These are phyloP conservation scores for Stenichneumon culpator DNA, from an alignment of 2,888 invertebrate species.

Conservation along the genomic window DNA sequence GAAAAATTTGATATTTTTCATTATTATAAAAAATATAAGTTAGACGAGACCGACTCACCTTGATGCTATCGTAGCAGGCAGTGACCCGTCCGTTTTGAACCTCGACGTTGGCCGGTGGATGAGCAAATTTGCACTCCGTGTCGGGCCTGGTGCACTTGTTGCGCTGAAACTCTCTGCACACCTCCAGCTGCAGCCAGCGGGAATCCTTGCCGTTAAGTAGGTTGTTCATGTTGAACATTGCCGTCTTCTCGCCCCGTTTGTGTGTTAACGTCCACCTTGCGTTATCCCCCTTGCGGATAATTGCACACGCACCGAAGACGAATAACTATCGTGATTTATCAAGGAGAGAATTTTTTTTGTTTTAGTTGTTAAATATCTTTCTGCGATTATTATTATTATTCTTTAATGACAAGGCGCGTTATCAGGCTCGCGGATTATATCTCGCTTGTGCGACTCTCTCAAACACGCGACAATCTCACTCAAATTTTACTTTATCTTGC, in stretches of 20 bases:
- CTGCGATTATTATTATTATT: not conserved
- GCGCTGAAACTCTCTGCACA: slow-evolving; percentile 99
- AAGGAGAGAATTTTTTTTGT: slow-evolving; percentile 57
- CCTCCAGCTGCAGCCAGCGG: slow-evolving; percentile 99
- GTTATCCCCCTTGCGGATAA: slow-evolving; percentile 56
- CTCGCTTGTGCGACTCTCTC: slow-evolving; percentile 34
- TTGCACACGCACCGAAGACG: slow-evolving; percentile 59
- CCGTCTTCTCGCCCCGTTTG: slow-evolving; percentile 86
- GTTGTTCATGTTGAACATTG: slow-evolving; percentile 99
- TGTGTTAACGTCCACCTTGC: slow-evolving; percentile 63
- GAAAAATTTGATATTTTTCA: not conserved
- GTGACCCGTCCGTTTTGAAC: slow-evolving; percentile 99
- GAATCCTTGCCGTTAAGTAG: slow-evolving; percentile 99
- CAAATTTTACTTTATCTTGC: slow-evolving; percentile 4
- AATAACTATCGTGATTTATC: slow-evolving; percentile 57
- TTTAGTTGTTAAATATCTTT: slow-evolving; percentile 41
- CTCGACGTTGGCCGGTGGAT: slow-evolving; percentile 99
- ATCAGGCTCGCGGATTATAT: slow-evolving; percentile 39
- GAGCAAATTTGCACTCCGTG: slow-evolving; percentile 99
- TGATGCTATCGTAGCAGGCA: slow-evolving; percentile 99
- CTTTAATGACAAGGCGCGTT: slow-evolving; percentile 44
- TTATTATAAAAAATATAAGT: not conserved
- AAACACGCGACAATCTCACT: slow-evolving; percentile 53
- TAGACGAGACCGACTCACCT: slow-evolving; percentile 90
- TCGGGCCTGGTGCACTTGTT: slow-evolving; percentile 99